A percentile compares a stretch with the other conserved stretches of the same genome.
Conservation (phyloP, 2,797 vertebrate genomes). For the Glyptemys insculpta region DNA sequence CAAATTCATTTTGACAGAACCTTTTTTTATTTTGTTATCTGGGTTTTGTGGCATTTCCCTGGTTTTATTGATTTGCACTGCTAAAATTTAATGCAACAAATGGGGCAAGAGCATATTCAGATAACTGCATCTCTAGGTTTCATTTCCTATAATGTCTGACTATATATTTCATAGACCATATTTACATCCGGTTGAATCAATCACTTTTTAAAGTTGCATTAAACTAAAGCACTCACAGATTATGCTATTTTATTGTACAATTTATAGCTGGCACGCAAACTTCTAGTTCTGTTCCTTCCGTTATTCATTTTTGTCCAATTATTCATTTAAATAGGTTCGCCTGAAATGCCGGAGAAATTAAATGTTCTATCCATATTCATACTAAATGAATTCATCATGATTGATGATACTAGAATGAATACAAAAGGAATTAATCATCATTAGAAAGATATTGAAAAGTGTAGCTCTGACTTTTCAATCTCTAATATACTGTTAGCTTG, state of each 20-base stretch:
- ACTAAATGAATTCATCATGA: slow-evolving; percentile 76
- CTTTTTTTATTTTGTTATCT: background rate
- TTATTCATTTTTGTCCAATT: slow-evolving; percentile 63
- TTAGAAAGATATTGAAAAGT: slow-evolving; percentile 68
- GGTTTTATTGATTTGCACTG: background rate
- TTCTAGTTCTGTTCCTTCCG: slow-evolving; percentile 44
- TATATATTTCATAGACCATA: background rate
- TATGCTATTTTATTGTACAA: slow-evolving; percentile 22
- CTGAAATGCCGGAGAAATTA: slow-evolving; percentile 75
- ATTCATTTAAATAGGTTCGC: slow-evolving; percentile 66
- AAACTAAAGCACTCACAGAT: background rate
- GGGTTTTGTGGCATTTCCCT: background rate
- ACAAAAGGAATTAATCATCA: slow-evolving; percentile 76
- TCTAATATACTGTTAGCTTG: slow-evolving; percentile 20
- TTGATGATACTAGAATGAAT: slow-evolving; percentile 71
- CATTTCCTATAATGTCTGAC: background rate
- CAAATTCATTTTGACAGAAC: background rate
- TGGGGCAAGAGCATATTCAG: background rate
- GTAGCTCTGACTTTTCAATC: slow-evolving; percentile 45
- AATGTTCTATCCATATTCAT: slow-evolving; percentile 70
- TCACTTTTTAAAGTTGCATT: slow-evolving; percentile 30
- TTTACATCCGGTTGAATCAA: background rate
- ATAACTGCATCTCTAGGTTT: background rate
- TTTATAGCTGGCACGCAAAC: slow-evolving; percentile 33
- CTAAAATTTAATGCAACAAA: background rate